These are phyloP conservation scores for Xestia c-nigrum DNA, from an alignment of 2,888 invertebrate species.

Conservation along the genomic window DNA sequence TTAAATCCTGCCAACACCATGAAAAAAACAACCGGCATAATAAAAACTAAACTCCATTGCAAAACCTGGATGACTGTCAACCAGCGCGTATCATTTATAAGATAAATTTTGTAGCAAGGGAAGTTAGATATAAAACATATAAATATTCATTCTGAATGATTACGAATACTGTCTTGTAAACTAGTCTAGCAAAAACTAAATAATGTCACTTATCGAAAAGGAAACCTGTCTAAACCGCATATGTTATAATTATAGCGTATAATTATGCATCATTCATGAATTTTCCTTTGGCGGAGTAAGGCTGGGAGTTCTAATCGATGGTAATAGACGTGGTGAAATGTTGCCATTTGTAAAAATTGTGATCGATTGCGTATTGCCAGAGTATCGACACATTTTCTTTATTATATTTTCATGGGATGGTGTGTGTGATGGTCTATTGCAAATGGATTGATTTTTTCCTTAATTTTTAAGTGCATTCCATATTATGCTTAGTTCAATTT, in stretches of 20 bases:
- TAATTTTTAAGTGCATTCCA: slow-evolving; percentile 4
- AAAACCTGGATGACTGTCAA: slow-evolving; percentile 22
- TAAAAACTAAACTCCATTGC: slow-evolving; percentile 33
- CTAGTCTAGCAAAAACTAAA: slow-evolving; percentile 51
- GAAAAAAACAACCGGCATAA: slow-evolving; percentile 9
- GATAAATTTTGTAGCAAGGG: slow-evolving; percentile 41
- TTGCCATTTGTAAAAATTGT: slow-evolving; percentile 41
- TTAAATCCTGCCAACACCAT: slow-evolving; percentile 41
- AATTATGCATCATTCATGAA: slow-evolving; percentile 63
- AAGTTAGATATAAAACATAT: slow-evolving; percentile 54
- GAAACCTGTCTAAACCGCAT: slow-evolving; percentile 50
- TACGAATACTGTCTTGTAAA: slow-evolving; percentile 51
- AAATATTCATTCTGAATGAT: slow-evolving; percentile 58
- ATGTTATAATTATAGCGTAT: slow-evolving; percentile 50
- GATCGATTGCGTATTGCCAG: slow-evolving; percentile 29
- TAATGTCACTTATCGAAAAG: slow-evolving; percentile 57
- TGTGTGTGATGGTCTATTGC: slow-evolving; percentile 6
- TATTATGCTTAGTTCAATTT: background rate
- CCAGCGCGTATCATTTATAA: slow-evolving; percentile 33
- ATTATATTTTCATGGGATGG: slow-evolving; percentile 10
- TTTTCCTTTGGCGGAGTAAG: slow-evolving; percentile 48
- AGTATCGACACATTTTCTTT: slow-evolving; percentile 22
- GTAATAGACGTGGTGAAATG: slow-evolving; percentile 46
- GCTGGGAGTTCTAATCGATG: slow-evolving; percentile 43
- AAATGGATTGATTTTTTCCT: background rate